phyloP scores from a whole-genome alignment of 2,113 vertebrate species.

The Macquaria australasica region DNA sequence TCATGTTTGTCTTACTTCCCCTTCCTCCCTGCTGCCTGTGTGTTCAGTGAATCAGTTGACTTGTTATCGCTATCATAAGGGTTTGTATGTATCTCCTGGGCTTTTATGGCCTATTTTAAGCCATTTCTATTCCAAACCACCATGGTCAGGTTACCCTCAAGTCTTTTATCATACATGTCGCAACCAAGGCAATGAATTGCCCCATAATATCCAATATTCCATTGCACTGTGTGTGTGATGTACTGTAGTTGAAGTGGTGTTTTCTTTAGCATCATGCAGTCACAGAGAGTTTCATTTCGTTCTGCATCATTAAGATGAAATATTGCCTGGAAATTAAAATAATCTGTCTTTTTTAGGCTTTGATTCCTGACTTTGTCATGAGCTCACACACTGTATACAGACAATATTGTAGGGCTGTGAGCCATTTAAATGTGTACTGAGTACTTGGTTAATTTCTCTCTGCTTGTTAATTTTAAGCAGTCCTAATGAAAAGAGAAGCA shows the following conservation, averaged over 20 bases:
- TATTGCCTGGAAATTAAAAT: not conserved
- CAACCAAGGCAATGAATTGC: slow-evolving; percentile 25
- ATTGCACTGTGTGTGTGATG: slow-evolving; percentile 1
- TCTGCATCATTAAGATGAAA: slow-evolving; percentile 43
- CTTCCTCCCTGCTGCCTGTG: slow-evolving; percentile 4
- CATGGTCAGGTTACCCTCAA: not conserved
- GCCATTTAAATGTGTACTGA: not conserved
- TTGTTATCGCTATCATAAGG: slow-evolving; percentile 57
- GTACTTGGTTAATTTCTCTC: not conserved
- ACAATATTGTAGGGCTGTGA: not conserved
- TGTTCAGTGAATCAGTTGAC: slow-evolving; percentile 62
- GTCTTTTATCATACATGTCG: slow-evolving; percentile 65
- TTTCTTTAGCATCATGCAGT: not conserved
- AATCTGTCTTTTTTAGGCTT: not conserved
- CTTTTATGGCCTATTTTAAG: slow-evolving; percentile 68
- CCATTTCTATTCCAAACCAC: slow-evolving; percentile 33
- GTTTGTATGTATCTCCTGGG: slow-evolving; percentile 58
- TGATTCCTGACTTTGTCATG: not conserved
- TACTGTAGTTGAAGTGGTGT: not conserved
- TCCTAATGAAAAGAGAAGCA: slow-evolving; percentile 10
- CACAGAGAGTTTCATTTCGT: not conserved
- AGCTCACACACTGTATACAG: not conserved
- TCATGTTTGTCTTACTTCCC: slow-evolving; percentile 40
- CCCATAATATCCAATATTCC: slow-evolving; percentile 11
- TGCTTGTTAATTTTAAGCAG: slow-evolving; percentile 28